Percentiles rank a stretch among this genome's conserved stretches.
These are phyloP conservation scores for Popillia japonica DNA, from an alignment of 1,140 invertebrate genomes.

Conservation along the genomic window DNA sequence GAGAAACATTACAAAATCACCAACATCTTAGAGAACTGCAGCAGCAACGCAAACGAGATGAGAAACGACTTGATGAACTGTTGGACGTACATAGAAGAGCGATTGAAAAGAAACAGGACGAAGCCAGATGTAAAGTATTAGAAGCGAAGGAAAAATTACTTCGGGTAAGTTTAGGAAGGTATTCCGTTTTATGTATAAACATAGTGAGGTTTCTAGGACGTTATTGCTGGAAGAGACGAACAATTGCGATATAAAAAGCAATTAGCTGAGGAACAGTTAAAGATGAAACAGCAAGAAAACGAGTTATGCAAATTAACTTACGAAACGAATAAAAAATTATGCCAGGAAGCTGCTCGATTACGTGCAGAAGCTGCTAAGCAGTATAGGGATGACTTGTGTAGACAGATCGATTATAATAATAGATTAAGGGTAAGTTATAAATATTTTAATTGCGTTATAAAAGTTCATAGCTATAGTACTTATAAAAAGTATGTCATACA, in stretches of 20 bases:
- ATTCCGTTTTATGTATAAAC: conserved; percentile 23
- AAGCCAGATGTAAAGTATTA: conserved; percentile 50
- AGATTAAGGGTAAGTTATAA: conserved; percentile 49
- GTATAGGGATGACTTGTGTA: conserved; percentile 54
- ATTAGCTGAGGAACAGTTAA: conserved; percentile 52
- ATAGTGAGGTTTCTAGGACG: conserved; percentile 46
- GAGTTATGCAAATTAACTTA: conserved; percentile 51
- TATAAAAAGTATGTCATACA: too few species aligned
- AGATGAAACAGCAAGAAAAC: conserved; percentile 53
- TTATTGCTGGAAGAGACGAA: conserved; percentile 49
- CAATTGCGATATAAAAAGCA: conserved; percentile 52
- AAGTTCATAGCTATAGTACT: too few species aligned
- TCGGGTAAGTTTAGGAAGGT: conserved; percentile 41
- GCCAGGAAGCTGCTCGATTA: conserved; percentile 51
- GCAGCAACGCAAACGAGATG: conserved; percentile 50
- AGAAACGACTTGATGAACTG: conserved; percentile 47
- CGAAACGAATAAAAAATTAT: conserved; percentile 52
- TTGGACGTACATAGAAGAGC: conserved; percentile 48
- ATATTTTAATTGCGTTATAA: conserved; percentile 4
- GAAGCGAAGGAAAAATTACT: conserved; percentile 51
- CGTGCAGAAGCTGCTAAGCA: conserved; percentile 45
- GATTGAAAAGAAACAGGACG: conserved; percentile 52
- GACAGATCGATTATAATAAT: conserved; percentile 57
- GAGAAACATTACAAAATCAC: conserved; percentile 52
- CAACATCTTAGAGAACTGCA: conserved; percentile 54